Evolutionary conservation across 1,140 invertebrate species (phyloP).

Genomic region (Drosophila busckii): DNA sequence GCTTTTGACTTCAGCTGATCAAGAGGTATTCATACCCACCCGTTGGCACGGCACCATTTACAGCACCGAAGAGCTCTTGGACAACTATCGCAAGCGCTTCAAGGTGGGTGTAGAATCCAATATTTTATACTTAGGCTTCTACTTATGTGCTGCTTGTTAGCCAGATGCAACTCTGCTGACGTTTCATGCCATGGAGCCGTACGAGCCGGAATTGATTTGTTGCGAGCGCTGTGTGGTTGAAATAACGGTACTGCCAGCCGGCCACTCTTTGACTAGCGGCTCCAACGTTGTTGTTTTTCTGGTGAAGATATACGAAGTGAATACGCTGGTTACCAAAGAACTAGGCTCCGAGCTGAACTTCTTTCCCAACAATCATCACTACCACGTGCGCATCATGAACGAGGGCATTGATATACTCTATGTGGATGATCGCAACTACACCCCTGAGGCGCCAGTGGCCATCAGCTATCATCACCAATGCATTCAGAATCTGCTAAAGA

Average conservation of each 20-base stretch:
- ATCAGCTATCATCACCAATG: slow-evolving; percentile 41
- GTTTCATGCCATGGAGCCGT: slow-evolving; percentile 46
- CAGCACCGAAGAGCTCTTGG: slow-evolving; percentile 40
- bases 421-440: slow-evolving; percentile 43
- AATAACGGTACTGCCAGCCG: slow-evolving; percentile 44
- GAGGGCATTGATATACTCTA: slow-evolving; percentile 57
- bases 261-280: slow-evolving; percentile 30
- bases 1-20: slow-evolving; percentile 47
- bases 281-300: slow-evolving; percentile 48
- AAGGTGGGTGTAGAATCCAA: slow-evolving; percentile 17
- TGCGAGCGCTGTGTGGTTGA: slow-evolving; percentile 38
- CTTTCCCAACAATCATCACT: slow-evolving; percentile 48
- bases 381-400: slow-evolving; percentile 40
- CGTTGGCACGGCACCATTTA: slow-evolving; percentile 55
- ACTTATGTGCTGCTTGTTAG: slow-evolving; percentile 11
- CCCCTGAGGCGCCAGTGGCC: background rate
- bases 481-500: slow-evolving; percentile 39
- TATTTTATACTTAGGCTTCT: background rate
- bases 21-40: slow-evolving; percentile 35
- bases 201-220: slow-evolving; percentile 53
- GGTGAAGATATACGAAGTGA: slow-evolving; percentile 25
- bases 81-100: slow-evolving; percentile 32
- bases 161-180: slow-evolving; percentile 36
- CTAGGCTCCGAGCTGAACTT: slow-evolving; percentile 48
- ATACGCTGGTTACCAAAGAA: slow-evolving; percentile 46